Conservation (phyloP, 2,113 vertebrate genomes). For the Neodontobutis hainanensis region DNA sequence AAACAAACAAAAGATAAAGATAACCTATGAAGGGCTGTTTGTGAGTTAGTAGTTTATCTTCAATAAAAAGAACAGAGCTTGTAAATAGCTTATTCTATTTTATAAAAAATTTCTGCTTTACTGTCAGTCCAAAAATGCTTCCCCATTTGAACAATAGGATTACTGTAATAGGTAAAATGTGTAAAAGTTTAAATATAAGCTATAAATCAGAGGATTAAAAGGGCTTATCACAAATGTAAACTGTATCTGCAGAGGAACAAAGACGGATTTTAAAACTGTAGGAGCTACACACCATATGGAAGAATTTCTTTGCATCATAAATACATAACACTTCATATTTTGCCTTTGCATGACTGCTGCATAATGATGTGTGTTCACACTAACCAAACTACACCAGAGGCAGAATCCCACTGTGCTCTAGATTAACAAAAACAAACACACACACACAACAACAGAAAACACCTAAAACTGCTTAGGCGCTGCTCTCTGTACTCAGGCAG, state of each 20-base stretch:
- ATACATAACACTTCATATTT: slow-evolving; percentile 68
- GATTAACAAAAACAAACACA: slow-evolving; percentile 72
- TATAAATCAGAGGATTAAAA: slow-evolving; percentile 36
- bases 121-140: neutral
- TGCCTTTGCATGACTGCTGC: slow-evolving; percentile 71
- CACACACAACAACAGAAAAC: slow-evolving; percentile 27
- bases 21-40: no score
- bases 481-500: slow-evolving; percentile 72
- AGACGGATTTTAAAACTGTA: slow-evolving; percentile 39
- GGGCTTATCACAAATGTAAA: slow-evolving; percentile 42
- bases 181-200: slow-evolving; percentile 27
- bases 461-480: slow-evolving; percentile 75
- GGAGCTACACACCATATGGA: slow-evolving; percentile 57
- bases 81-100: neutral
- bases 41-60: neutral
- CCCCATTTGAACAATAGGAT: neutral
- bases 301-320: slow-evolving; percentile 66
- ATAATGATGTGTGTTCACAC: slow-evolving; percentile 77
- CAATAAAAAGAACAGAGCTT: neutral
- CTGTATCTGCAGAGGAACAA: slow-evolving; percentile 72
- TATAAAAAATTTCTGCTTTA: neutral
- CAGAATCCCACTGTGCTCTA: slow-evolving; percentile 72
- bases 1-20: neutral
- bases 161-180: neutral
- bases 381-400: slow-evolving; percentile 70